A percentile compares a stretch with the other conserved stretches of the same genome.
phyloP scores from a whole-genome alignment of 2,888 invertebrate species.

The Melieria picta region DNA sequence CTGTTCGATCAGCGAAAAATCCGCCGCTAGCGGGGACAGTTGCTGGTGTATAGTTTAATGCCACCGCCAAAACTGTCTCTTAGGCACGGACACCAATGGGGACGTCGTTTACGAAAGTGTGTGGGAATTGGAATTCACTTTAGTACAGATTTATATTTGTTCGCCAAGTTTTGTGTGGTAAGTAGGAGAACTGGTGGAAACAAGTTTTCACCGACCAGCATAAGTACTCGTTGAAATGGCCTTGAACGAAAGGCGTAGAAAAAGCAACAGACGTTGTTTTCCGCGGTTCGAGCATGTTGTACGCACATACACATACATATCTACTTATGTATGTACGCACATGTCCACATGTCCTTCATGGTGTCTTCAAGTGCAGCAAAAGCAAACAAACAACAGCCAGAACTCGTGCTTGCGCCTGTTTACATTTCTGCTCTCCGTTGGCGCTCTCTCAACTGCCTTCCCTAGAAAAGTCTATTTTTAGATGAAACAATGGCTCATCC shows the following conservation, averaged over 20 bases:
- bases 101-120: no score
- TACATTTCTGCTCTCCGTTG: not conserved
- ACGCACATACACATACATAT: not conserved
- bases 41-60: no score
- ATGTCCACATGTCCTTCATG: not conserved
- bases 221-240: slow-evolving; percentile 14
- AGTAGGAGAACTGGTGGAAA: slow-evolving; percentile 12
- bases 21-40: no score
- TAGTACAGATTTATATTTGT: no score
- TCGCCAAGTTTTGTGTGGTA: not conserved
- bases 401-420: not conserved
- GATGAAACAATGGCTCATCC: slow-evolving; percentile 28
- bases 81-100: no score
- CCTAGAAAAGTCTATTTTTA: slow-evolving; percentile 27
- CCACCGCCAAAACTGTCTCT: no score
- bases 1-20: no score
- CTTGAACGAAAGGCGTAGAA: slow-evolving; percentile 28
- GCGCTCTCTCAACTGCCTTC: not conserved
- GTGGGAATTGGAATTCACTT: no score
- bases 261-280: not conserved
- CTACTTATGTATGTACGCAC: not conserved
- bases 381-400: not conserved
- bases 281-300: no score
- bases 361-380: not conserved
- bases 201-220: not conserved